Base-by-base conservation (phyloP, 2,113 vertebrate genomes). In the Nibea albiflora region DNA sequence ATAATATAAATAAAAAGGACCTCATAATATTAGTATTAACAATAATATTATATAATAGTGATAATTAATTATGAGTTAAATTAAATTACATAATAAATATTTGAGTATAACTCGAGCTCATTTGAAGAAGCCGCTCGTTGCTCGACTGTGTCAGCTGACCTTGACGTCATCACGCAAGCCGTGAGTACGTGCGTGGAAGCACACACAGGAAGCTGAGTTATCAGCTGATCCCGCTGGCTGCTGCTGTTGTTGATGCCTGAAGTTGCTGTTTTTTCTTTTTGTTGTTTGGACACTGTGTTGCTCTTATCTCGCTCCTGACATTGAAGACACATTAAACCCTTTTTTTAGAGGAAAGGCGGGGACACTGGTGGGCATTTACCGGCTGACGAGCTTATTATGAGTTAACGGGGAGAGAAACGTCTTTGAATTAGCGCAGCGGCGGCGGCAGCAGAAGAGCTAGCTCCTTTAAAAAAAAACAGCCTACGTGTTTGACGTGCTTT, bases 151-250 rank as follows among this genome's bases (percentile, higher is more conserved):
- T 77, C 76, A 61, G 67, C 78, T 88, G 84, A 78, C 56, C 17
- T 0, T 14, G 50, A 87, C 87, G 88, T 85, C 81, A 84, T 64
- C 50, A 24, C 84, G 88, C 57, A 22, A 7, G 19, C 52, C 1
- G 1, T 39, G 8, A 5, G 17, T 26, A 17, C 44, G 47, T 81
- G 24, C 28, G 62, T 49, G 53, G 50, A 28, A 28, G 31, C 31
- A 39, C 35, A 78, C 67, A 91, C 86, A 78, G 95, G 95, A 96
- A 95, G 94, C 93, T 20, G 91, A 90, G 78, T 62, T 54, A 95
- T 94, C 95, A 96, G 95, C 95, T 96, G 95, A 95, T 94, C 63
- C 78, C 57, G 87, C 83, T 93, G 94, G 35, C 35, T 39, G 35
- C 35, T 39, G 35, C 8, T 93, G 93, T 94, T 94, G 92, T 94